Conservation (phyloP, 2,797 vertebrate genomes). For the Sylvia borin region DNA sequence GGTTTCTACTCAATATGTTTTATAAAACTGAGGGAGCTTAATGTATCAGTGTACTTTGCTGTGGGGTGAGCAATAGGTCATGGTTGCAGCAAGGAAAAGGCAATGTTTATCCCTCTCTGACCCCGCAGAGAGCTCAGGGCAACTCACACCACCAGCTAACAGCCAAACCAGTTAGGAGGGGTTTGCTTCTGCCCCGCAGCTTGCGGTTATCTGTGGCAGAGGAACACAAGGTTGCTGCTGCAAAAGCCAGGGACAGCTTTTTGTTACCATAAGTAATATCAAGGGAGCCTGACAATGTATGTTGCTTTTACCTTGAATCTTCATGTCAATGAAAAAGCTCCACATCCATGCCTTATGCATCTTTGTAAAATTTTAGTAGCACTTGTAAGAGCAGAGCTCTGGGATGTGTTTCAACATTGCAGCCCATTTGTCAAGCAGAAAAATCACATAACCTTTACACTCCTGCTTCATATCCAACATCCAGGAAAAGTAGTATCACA, state of each 20-base stretch:
- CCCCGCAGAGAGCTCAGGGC: neutral
- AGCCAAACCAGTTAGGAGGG: neutral
- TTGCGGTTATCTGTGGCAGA: neutral
- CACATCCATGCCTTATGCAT: neutral
- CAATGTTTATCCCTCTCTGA: neutral
- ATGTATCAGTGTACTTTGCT: neutral
- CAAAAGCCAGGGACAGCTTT: neutral
- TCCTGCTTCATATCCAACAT: neutral
- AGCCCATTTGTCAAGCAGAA: neutral
- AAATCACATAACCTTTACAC: neutral
- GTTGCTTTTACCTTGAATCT: neutral
- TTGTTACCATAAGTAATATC: rapidly evolving
- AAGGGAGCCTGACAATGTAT: rapidly evolving
- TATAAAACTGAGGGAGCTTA: neutral
- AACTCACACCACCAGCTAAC: neutral
- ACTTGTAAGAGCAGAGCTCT: neutral
- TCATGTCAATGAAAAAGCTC: neutral
- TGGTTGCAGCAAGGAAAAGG: rapidly evolving
- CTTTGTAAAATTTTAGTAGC: neutral
- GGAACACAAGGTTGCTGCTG: neutral
- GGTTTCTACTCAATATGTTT: neutral
- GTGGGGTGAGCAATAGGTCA: neutral
- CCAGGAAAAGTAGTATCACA: neutral
- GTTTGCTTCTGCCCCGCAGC: neutral
- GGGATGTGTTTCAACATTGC: neutral